Base-by-base conservation (phyloP, 2,797 vertebrate genomes). In the Paguma larvata region DNA sequence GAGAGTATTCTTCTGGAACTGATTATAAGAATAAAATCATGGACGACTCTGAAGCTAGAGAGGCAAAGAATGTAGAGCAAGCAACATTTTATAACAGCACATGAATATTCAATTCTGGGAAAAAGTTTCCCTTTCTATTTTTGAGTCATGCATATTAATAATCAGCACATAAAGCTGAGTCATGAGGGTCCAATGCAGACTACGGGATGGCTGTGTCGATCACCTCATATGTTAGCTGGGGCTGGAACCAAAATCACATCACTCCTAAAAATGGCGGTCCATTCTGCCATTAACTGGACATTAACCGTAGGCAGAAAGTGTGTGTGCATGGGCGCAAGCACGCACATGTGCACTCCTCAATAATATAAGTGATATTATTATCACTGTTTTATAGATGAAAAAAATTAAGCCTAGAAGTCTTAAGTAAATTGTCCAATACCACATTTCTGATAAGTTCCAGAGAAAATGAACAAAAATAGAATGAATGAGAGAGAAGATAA, bases 11-110 rank as follows among this genome's bases (percentile, higher is more conserved):
- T 96, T 92, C 48, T 79, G 63, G 30, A 94, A 41, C 62, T 63
- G 32, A 88, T 88, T 82, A 91, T 91, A 86, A 78, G 72, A 85
- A 53, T n/a, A 83, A 25, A 67, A 79, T 88, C 25, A 15, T 48
- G 1, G n/a, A 34, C 13, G 82, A 25, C 59, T 89, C 34, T 44
- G 48, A 82, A 91, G 13, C 21, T 75, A n/a, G 53, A 75, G 34
- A 86, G 68, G 4, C 46, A 2, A 8, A 44, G 25, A 85, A 30
- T 32, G 2, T 12, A 65, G 44, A 78, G 11, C 21, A 44, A 56
- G 30, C 16, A 30, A 44, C 23, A 15, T 95, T 92, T 77, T 82
- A 16, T 41, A 86, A 70, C 7, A 63, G 63, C 53, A 38, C 46
- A 73, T 51, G 46, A 8, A 53, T 59, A 51, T 12, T 51, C 32